Evolutionary conservation across 2,797 vertebrate genomes (phyloP).

Genomic region (Neostethus bicornis): DNA sequence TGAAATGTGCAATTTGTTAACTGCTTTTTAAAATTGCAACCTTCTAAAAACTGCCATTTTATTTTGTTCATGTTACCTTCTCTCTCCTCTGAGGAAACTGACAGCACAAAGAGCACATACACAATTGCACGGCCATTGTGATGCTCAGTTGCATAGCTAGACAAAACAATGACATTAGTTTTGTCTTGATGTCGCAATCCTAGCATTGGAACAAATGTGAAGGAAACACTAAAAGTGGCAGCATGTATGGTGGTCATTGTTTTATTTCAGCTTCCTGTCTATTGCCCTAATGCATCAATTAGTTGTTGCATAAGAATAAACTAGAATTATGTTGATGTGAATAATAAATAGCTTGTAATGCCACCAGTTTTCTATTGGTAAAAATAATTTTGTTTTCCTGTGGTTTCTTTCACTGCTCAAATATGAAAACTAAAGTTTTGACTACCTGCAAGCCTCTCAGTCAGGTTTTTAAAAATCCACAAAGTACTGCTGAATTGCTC

Average conservation of each 20-base stretch:
- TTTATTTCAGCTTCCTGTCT: conserved; percentile 59
- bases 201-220: conserved; percentile 39
- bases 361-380: conserved; percentile 23
- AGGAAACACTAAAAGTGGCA: conserved; percentile 33
- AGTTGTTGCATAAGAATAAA: conserved; percentile 24
- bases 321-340: conserved; percentile 59
- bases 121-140: conserved; percentile 10
- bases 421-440: conserved; percentile 8
- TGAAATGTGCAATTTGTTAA: conserved; percentile 1
- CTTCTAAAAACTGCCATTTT: conserved; percentile 11
- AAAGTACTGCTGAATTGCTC: not conserved
- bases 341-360: conserved; percentile 48
- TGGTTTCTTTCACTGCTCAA: conserved; percentile 9
- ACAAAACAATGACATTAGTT: conserved; percentile 20
- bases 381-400: conserved; percentile 37
- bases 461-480: conserved; percentile 20
- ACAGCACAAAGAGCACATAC: conserved; percentile 3
- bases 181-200: conserved; percentile 23
- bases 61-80: not conserved
- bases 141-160: not conserved
- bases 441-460: conserved; percentile 20
- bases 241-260: conserved; percentile 24
- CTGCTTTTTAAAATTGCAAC: not conserved
- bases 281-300: conserved; percentile 45
- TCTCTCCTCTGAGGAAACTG: conserved; percentile 13